Evolutionary conservation across 2,888 invertebrate genomes (phyloP), one percentile per base, ranked within the genome.

Genomic region (Cetonia aurata): DNA sequence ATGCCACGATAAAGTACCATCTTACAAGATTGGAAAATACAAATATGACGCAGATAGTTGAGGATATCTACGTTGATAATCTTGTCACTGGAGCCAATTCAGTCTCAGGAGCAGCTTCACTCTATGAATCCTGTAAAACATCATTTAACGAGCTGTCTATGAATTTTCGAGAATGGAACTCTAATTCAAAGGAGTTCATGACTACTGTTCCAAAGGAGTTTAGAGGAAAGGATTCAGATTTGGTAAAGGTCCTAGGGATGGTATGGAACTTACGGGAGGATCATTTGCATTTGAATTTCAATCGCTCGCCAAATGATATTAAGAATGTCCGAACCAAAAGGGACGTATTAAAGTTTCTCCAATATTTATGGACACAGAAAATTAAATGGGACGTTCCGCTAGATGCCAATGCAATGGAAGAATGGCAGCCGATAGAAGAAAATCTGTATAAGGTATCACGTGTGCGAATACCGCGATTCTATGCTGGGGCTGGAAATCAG

Each of bases 31-130:
- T 19, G 13, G 8, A 19, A 52, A 19, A 17, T 13, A 52, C 10
- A 9, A 52, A 52, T 25, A 25, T 17, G 17, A 52, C 10, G 25
- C 12, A 52, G 10, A 52, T 13, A 19, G 25, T 4, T 52, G 52
- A 52, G 25, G 25, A 19, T 13, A 52, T 52, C 12, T 67, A 55
- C 48, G 65, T 33, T 10, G 55, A 55, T 37, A 44, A 67, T 41
- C 42, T 55, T 41, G 37, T 55, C 42, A 12, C 55, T 12, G 67
- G 48, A 10, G 48, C 25, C 37, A 41, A 41, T 33, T 25, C 25
- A 25, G 25, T 25, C 25, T 25, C 25, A 25, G 25, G 25, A 25
- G 25, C 25, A 25, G 25, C 25, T 25, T 25, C 25, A 25, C 25
- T 25, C 13, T 19, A 52, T 13, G 52, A 52, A 25, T 9, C 25